A percentile compares a stretch with the other conserved stretches of the same genome.
Conservation (phyloP, 2,797 vertebrate genomes). For the Arctocebus calabarensis region DNA sequence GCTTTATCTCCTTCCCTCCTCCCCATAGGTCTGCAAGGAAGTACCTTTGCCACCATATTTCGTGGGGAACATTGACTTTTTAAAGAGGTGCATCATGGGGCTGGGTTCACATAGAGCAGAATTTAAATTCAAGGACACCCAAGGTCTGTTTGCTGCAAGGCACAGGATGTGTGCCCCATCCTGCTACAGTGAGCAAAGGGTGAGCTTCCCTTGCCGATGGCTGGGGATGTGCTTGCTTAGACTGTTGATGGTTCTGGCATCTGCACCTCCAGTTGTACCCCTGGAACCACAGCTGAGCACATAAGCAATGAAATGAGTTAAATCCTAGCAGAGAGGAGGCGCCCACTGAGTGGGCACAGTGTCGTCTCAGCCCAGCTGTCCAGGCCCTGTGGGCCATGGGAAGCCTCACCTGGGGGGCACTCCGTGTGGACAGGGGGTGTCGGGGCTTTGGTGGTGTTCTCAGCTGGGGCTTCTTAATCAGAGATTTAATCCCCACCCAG, state of each 20-base stretch:
- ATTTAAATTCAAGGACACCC: neutral
- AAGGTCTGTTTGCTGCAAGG: rapidly evolving
- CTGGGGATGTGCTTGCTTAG: too few species aligned
- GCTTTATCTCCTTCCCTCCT: rapidly evolving
- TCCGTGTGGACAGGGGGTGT: rapidly evolving
- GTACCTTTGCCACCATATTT: rapidly evolving
- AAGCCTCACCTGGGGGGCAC: too few species aligned
- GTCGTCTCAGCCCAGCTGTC: neutral
- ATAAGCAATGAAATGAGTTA: rapidly evolving
- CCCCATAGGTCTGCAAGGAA: neutral
- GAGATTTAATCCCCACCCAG: too few species aligned
- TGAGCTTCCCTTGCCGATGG: rapidly evolving
- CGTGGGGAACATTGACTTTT: neutral
- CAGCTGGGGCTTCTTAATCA: rapidly evolving
- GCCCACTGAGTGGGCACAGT: neutral
- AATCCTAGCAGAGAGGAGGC: neutral
- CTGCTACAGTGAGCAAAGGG: too few species aligned
- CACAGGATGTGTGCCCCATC: too few species aligned
- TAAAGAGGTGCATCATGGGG: neutral
- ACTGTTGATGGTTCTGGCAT: neutral
- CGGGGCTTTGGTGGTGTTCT: rapidly evolving
- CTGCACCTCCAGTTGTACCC: rapidly evolving
- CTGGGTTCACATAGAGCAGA: neutral
- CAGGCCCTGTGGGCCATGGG: rapidly evolving
- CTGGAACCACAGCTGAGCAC: rapidly evolving